Base-by-base conservation (phyloP, 2,888 invertebrate genomes). In the Labia minor region DNA sequence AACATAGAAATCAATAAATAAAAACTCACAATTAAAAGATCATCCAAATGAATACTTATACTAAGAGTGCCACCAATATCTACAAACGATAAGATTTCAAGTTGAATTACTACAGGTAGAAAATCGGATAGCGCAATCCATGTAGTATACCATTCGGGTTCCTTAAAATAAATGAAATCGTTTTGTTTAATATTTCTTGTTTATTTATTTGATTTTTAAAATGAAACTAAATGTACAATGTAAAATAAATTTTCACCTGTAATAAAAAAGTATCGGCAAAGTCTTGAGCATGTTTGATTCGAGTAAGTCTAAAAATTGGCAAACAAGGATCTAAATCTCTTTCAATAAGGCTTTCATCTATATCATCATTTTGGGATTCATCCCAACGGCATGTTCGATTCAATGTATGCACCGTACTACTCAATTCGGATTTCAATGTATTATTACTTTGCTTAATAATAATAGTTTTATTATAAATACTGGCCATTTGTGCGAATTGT, bases 61-160 rank as follows among this genome's bases (percentile, higher is more conserved):
- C 77, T 77, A 1, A 81, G 74, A 2, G 79, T 80, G 37, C 81
- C 81, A 19, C 81, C 81, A 68, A 80, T 77, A 68, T 81, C 81
- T 21, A 79, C 73, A 67, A 78, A 75, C 10, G 79, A 78, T 37
- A 79, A 70, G 69, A 80, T 73, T 68, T 79, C 75, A 71, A 80
- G 78, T 65, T 77, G 77, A 1, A 75, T 74, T 61, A 78, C 74
- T 26, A 78, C 74, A 14, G 78, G 78, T 67, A 72, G 73, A 16
- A 70, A 68, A 69, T 79, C 78, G 1, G 76, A 76, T 37, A 81
- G 71, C 37, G 77, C 74, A 26, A 80, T 69, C 79, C 79, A 80
- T 1, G 80, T 77, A 10, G 78, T 79, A 68, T 79, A 75, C 77
- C 78, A 78, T 66, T 80, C 78, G 69, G 75, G 74, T n/a, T 78